A percentile compares a stretch with the other conserved stretches of the same genome.
Evolutionary conservation across 2,797 vertebrate genomes (phyloP).

Genomic region (Sebastes paucispinis): DNA sequence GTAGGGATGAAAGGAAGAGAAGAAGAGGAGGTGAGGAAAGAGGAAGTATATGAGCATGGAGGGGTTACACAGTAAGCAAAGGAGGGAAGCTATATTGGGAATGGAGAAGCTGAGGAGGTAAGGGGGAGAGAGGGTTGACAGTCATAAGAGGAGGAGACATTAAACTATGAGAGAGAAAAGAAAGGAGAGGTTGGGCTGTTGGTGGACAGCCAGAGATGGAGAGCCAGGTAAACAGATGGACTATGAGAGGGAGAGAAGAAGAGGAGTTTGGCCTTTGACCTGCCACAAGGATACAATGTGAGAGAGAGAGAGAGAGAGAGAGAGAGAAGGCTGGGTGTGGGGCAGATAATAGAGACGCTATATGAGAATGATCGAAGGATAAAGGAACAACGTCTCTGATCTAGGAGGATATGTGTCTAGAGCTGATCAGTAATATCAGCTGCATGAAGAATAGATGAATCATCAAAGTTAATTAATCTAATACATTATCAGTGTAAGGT

Average conservation of each 20-base stretch:
- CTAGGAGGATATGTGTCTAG: neutral
- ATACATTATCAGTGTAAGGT: too few relatives aligned
- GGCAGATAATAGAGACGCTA: neutral
- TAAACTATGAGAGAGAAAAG: neutral
- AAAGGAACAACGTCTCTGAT: neutral
- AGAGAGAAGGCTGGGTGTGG: neutral
- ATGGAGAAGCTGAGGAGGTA: neutral
- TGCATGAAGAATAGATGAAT: too few relatives aligned
- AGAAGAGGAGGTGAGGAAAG: neutral
- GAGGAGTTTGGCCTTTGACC: conserved; percentile 37
- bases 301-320: neutral
- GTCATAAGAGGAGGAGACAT: neutral
- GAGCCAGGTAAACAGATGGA: conserved; percentile 24
- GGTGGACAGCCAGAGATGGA: neutral
- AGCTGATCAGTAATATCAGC: neutral
- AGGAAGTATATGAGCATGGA: neutral
- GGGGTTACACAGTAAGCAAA: neutral
- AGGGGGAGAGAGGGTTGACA: neutral
- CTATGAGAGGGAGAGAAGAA: conserved; percentile 11
- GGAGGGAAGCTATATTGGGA: neutral
- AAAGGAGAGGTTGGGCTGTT: neutral
- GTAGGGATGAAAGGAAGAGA: neutral
- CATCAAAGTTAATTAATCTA: too few relatives aligned
- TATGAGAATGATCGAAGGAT: neutral
- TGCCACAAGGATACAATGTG: neutral